A percentile compares a stretch with the other conserved stretches of the same genome.
phyloP scores from a whole-genome alignment of 1,140 invertebrate species.

The Elysia chlorotica region DNA sequence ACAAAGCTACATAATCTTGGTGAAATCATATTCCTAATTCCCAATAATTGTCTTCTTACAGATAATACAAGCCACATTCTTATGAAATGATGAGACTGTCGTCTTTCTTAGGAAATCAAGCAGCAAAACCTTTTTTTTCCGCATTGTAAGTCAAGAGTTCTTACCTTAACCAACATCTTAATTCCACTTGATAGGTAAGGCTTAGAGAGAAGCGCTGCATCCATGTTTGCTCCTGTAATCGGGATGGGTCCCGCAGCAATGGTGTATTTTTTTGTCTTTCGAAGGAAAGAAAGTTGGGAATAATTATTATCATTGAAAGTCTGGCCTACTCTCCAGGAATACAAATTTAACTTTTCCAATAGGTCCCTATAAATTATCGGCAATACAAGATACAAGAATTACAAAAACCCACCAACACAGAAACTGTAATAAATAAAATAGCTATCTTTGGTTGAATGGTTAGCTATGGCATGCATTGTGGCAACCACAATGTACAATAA shows the following conservation, averaged over 20 bases:
- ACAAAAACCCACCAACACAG: too few relatives aligned
- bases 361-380: too few relatives aligned
- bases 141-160: background rate
- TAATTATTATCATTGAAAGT: background rate
- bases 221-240: background rate
- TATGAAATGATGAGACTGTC: background rate
- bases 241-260: conserved; percentile 4
- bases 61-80: background rate
- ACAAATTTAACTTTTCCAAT: too few relatives aligned
- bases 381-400: too few relatives aligned
- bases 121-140: background rate
- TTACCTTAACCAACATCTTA: conserved; percentile 16
- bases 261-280: background rate
- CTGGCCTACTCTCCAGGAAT: background rate
- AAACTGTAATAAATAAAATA: too few relatives aligned
- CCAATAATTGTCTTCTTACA: background rate
- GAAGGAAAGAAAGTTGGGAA: background rate
- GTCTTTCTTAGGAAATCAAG: background rate
- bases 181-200: conserved; percentile 13
- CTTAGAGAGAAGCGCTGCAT: background rate
- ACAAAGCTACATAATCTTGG: too few relatives aligned
- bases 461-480: too few relatives aligned
- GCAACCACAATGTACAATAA: too few relatives aligned
- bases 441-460: too few relatives aligned
- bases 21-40: too few relatives aligned